A percentile compares a stretch with the other conserved stretches of the same genome.
These are phyloP conservation scores for Lutraria rhynchaena DNA, from an alignment of 1,140 invertebrate species.

Conservation along the genomic window DNA sequence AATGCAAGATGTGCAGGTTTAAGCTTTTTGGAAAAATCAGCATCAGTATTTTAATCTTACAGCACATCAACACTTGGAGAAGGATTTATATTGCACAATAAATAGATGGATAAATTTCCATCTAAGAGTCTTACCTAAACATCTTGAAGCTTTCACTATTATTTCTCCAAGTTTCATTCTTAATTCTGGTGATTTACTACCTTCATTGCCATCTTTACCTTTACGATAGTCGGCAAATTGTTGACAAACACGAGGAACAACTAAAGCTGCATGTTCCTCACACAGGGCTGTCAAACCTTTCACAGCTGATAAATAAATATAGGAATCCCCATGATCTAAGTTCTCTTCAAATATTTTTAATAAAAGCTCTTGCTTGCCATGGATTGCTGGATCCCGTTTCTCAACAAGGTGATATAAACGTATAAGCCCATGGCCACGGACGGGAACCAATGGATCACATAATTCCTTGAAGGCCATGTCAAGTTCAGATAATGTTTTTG, in stretches of 20 bases:
- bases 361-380: slow-evolving; percentile 87
- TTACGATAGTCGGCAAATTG: slow-evolving; percentile 83
- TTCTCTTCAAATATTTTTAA: slow-evolving; percentile 87
- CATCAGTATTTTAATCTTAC: no score
- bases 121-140: slow-evolving; percentile 87
- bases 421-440: slow-evolving; percentile 91
- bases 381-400: slow-evolving; percentile 85
- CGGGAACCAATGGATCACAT: slow-evolving; percentile 88
- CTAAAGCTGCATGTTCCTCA: slow-evolving; percentile 86
- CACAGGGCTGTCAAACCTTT: slow-evolving; percentile 88
- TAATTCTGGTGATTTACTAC: slow-evolving; percentile 82
- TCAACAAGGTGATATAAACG: slow-evolving; percentile 88
- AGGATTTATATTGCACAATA: no score
- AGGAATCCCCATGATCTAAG: slow-evolving; percentile 91
- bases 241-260: slow-evolving; percentile 87
- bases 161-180: slow-evolving; percentile 92
- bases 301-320: slow-evolving; percentile 91
- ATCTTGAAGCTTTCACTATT: slow-evolving; percentile 88
- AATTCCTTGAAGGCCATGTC: slow-evolving; percentile 86
- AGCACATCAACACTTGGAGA: no score
- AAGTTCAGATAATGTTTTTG: slow-evolving; percentile 16
- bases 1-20: no score
- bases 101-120: no score
- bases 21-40: no score
- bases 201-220: slow-evolving; percentile 14